Conservation (phyloP, 2,797 vertebrate species). For the Molossus alvarezi region DNA sequence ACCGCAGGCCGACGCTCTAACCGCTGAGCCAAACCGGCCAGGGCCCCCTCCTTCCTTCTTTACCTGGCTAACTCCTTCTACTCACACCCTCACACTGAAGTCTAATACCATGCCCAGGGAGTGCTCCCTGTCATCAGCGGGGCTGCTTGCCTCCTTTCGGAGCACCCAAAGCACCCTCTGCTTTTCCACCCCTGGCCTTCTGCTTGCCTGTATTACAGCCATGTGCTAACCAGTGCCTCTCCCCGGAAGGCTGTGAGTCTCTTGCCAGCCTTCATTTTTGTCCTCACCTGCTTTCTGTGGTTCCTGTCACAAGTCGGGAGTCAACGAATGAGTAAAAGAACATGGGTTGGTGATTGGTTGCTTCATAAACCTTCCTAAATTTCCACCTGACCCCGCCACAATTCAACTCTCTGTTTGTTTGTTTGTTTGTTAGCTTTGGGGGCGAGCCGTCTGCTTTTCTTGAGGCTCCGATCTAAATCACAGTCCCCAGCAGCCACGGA, state of each 20-base stretch:
- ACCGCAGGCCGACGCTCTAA: too few relatives aligned
- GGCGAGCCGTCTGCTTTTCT: neutral
- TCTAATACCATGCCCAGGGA: neutral
- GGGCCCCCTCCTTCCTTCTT: neutral
- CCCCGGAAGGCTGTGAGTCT: neutral
- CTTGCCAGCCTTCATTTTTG: neutral
- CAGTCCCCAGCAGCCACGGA: neutral
- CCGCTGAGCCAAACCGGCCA: too few relatives aligned
- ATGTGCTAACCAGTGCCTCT: rapidly evolving
- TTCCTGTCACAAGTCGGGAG: neutral
- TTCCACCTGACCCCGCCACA: neutral
- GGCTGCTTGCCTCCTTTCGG: neutral
- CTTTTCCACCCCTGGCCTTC: neutral
- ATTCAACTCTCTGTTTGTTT: neutral
- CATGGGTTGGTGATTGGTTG: neutral
- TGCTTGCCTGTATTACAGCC: neutral
- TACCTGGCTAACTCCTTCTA: neutral
- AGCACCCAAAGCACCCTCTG: neutral
- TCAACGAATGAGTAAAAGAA: neutral
- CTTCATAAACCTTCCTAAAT: neutral
- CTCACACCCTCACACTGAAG: neutral
- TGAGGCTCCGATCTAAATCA: neutral
- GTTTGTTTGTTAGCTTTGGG: neutral
- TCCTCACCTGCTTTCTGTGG: neutral
- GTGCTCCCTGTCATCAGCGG: neutral